Base-by-base conservation (phyloP, 2,113 vertebrate species). In the Dunckerocampus dactyliophorus region DNA sequence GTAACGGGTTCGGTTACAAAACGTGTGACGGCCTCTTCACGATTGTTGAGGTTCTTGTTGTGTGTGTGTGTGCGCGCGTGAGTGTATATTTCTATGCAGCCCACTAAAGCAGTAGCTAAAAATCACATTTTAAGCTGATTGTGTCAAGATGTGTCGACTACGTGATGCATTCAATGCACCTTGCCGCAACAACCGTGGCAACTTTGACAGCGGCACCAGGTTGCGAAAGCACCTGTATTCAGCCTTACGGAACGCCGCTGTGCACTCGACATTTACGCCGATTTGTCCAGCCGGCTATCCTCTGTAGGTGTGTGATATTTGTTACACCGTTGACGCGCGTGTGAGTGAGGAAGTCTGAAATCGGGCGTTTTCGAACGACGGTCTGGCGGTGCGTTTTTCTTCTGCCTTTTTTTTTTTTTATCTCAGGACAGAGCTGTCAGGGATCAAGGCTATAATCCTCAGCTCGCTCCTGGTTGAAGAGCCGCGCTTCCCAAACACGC, bases 1-100 rank as follows among this genome's bases (percentile, higher is more conserved):
- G 82, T 89, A 87, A 90, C 15, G 19, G 54, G 8, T 16, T n/a
- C 24, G 37, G 67, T 86, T 87, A 82, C 82, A 67, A 72, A 79
- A 85, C 72, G 20, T 3, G 1, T 0, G 65, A 21, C 48, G 53
- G 24, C 12, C 13, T 43, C 39, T n/a, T 43, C 39, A 62, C 24
- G 15, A 19, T 48, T 34, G 1, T 48, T 21, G n/a, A 7, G 16
- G 1, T 21, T 21, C n/a, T 4, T 42, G 37, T 4, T 39, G 19
- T 39, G 6, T 6, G 0, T 4, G 28, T 8, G 31, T 34, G 31
- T 8, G 31, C 7, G 31, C 7, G 31, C 3, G 20, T 49, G 14
- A 9, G 17, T 49, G 47, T 17, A n/a, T 20, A 12, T 49, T n/a
- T 20, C 24, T 3, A 28, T 28, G 24, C 24, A 28, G 24, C 24